These are phyloP conservation scores for Allygus modestus DNA, from an alignment of 2,888 invertebrate species.

Conservation along the genomic window DNA sequence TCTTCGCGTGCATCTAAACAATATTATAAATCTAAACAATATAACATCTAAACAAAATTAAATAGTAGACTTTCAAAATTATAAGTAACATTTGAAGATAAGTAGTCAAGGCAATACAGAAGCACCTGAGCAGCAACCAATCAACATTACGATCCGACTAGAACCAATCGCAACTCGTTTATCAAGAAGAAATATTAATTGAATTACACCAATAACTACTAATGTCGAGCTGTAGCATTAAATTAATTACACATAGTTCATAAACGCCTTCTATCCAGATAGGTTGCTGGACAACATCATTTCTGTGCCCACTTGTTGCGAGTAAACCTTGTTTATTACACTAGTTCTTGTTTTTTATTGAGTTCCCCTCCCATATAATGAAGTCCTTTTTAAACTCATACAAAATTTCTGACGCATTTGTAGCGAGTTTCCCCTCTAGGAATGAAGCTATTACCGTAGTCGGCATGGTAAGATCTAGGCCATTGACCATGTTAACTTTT, in stretches of 20 bases:
- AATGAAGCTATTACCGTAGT: no score
- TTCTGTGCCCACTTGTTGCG: neutral
- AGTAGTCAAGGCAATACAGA: neutral
- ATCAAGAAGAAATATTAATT: constrained; percentile 6
- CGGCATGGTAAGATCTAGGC: no score
- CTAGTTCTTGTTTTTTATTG: neutral
- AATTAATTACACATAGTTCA: neutral
- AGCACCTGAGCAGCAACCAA: neutral
- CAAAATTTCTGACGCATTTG: no score
- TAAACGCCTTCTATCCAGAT: constrained; percentile 21
- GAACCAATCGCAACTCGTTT: constrained; percentile 2
- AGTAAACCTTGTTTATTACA: neutral
- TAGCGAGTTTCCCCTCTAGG: no score
- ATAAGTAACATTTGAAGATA: neutral
- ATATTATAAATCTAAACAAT: no score
- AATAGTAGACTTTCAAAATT: no score
- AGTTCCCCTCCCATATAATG: neutral
- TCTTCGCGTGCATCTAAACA: no score
- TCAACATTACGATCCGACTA: neutral
- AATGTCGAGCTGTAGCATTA: neutral
- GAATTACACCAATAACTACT: constrained; percentile 35
- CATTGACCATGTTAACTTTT: no score
- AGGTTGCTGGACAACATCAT: neutral
- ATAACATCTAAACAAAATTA: no score
- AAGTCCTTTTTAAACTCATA: no score